Evolutionary conservation across 2,113 vertebrate species (phyloP), one percentile per base, ranked within the genome.

Genomic region (Aspiorhynchus laticeps): DNA sequence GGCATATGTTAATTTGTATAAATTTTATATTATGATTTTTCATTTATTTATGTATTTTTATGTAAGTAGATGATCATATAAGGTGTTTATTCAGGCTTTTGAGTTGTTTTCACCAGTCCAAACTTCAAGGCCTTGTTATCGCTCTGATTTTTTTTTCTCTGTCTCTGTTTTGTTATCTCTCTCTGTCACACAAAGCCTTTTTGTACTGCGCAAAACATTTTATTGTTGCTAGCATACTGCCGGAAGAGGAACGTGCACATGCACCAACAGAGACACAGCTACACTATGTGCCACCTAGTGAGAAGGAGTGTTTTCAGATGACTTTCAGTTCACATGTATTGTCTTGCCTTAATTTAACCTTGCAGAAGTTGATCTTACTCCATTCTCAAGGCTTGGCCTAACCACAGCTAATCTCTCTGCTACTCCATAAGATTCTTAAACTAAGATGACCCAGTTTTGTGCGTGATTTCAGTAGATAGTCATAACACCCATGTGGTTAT

Each of bases 71-170:
- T 41, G 12, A 19, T 31, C 75, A 0, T 8, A 12, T 28, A 10
- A 46, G 5, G 9, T 28, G 46, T 84, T 38, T 73, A 33, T 84
- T 14, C 21, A 69, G 28, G 67, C 56, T 4, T 83, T 56, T 56
- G 46, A 53, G 31, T 74, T 48, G 36, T 46, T 38, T 17, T 24
- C 48, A 74, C 1, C 78, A 91, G 94, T 94, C 90, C 93, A 93
- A 95, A 94, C 88, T 94, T 91, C 92, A 93, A 92, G 89, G 92
- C 86, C 86, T 67, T 63, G 15, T 43, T 79, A 65, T 71, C 81
- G 7, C 5, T 61, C 14, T 80, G 46, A 76, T 85, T 38, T 41
- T 7, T 36, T 61, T 7, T 63, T 71, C 4, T 43, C 31, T 48
- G 12, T 80, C 10, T 31, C 21, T 7, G 15, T 26, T 12, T 53